phyloP scores from a whole-genome alignment of 2,888 invertebrate genomes.

The Drosophila tripunctata region DNA sequence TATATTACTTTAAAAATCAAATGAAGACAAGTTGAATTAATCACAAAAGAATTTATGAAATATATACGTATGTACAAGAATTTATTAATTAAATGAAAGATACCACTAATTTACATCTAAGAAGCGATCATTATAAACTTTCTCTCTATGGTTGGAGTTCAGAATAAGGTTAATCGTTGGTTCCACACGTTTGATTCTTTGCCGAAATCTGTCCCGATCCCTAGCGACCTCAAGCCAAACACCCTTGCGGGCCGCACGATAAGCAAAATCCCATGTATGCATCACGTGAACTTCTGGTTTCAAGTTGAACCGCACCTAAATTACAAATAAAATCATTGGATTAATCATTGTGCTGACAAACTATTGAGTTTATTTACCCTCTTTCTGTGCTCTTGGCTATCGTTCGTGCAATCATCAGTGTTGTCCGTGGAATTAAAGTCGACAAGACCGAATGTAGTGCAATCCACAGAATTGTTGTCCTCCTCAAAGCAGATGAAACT shows the following conservation, averaged over 20 bases:
- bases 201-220: constrained; percentile 84
- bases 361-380: constrained; percentile 14
- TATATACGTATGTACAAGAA: constrained; percentile 52
- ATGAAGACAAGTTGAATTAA: constrained; percentile 8
- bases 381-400: constrained; percentile 21
- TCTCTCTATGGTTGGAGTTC: constrained; percentile 78
- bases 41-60: constrained; percentile 4
- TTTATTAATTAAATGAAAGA: constrained; percentile 40
- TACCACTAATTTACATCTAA: constrained; percentile 55
- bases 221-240: constrained; percentile 87
- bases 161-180: constrained; percentile 74
- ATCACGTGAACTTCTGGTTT: constrained; percentile 86
- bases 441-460: constrained; percentile 8
- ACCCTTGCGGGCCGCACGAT: constrained; percentile 86
- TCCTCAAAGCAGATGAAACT: constrained; percentile 70
- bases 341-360: neutral
- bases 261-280: constrained; percentile 87
- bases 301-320: constrained; percentile 86
- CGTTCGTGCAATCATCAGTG: constrained; percentile 20
- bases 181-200: constrained; percentile 74
- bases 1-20: neutral
- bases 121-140: constrained; percentile 80
- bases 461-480: constrained; percentile 41
- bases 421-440: constrained; percentile 21
- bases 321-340: constrained; percentile 12